Conservation (phyloP, 2,888 invertebrate species). For the Drosophila barbarae region DNA sequence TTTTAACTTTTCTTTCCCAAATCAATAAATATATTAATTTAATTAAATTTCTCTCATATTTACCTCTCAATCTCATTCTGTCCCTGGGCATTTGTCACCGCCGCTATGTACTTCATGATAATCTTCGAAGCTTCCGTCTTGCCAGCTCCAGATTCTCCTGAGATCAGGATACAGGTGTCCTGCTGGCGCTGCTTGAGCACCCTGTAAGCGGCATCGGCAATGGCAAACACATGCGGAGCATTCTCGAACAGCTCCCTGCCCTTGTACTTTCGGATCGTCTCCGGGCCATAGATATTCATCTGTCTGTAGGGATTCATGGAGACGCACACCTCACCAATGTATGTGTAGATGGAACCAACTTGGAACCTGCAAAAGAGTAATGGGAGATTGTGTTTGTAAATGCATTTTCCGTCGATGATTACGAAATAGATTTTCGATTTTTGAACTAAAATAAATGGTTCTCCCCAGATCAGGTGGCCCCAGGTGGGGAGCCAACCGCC, state of each 20-base stretch:
- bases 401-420: constrained; percentile 36
- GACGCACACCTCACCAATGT: constrained; percentile 98
- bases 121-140: constrained; percentile 99
- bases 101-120: constrained; percentile 99
- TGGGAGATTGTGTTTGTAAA: constrained; percentile 30
- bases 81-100: constrained; percentile 94
- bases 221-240: constrained; percentile 98
- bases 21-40: background rate
- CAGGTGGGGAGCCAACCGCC: constrained; percentile 11
- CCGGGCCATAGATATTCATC: constrained; percentile 93
- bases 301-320: constrained; percentile 98
- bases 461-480: background rate
- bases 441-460: constrained; percentile 32
- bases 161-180: constrained; percentile 98
- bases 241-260: constrained; percentile 97
- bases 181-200: constrained; percentile 93
- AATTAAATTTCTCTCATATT: constrained; percentile 33
- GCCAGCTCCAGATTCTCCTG: constrained; percentile 98
- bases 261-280: constrained; percentile 93
- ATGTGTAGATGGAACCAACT: constrained; percentile 96
- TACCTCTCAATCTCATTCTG: constrained; percentile 98
- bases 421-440: constrained; percentile 22
- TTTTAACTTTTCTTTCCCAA: background rate
- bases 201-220: constrained; percentile 97
- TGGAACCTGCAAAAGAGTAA: constrained; percentile 84